Base-by-base conservation (phyloP, 2,888 invertebrate species). In the Caenorhabditis drosophilae region DNA sequence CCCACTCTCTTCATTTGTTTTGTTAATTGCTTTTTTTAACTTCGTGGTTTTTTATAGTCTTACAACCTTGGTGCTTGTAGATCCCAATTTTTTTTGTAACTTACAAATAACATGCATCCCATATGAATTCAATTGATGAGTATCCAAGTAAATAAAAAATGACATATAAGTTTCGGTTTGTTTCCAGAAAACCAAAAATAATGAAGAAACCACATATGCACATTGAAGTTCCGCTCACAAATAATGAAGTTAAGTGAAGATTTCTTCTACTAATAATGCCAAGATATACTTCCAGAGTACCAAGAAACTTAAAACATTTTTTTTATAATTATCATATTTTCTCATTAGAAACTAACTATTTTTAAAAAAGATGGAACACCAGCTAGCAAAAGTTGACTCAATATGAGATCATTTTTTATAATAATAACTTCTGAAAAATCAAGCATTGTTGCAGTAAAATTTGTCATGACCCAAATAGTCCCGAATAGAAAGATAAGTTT, bases 1-100 rank as follows among this genome's bases (percentile, higher is more conserved):
- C 90, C 90, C 90, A 90, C 90, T 79, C 77, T 77, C 73, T 60
- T 71, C 74, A 74, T 55, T 40, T 41, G 35, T 66, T 54, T 58
- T 59, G 53, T 12, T 7, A 4, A 4, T 27, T 56, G 36, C 45
- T 4, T 36, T n/a, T 36, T 4, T 15, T 15, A 36, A 31, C 6
- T 31, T 7, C 31, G 7, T 12, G 6, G 7, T 31, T 31, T 12
- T 31, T 9, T 31, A 9, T 31, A 31, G 7, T 31, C 6, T 31
- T 31, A 31, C 31, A 31, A 6, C 12, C 31, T 31, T 12, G 12
- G 12, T 31, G 6, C 12, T 31, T 31, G 31, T 12, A 6, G 7
- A 31, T 31, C 31, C n/a, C n/a, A n/a, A n/a, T n/a, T n/a, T n/a
- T n/a, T n/a, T n/a, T n/a, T n/a, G 16, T 22, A 1, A 51, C 67